These are phyloP conservation scores for Kryptolebias marmoratus DNA, from an alignment of 2,113 vertebrate genomes.

Conservation along the genomic window DNA sequence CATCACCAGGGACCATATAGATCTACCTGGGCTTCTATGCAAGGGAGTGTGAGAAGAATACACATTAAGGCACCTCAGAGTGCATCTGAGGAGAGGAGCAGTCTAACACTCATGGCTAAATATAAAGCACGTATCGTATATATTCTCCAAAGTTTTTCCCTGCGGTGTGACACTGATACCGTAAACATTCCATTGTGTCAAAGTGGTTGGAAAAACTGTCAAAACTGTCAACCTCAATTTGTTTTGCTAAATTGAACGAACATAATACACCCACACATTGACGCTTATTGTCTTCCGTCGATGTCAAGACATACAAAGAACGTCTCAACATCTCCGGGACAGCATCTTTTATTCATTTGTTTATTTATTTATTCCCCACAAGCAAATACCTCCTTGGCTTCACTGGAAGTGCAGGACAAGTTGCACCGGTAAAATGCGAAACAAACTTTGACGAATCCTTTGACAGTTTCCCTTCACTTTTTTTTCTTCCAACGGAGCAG, in stretches of 20 bases:
- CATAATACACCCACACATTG: slow-evolving; percentile 27
- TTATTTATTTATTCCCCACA: slow-evolving; percentile 10
- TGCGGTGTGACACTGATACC: slow-evolving; percentile 30
- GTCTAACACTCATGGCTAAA: slow-evolving; percentile 11
- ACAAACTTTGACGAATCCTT: slow-evolving; percentile 27
- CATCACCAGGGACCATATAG: slow-evolving; percentile 1
- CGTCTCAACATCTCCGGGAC: slow-evolving; percentile 15
- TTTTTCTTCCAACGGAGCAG: neutral
- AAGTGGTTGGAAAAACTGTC: slow-evolving; percentile 44
- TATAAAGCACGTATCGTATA: slow-evolving; percentile 1
- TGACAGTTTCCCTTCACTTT: slow-evolving; percentile 1
- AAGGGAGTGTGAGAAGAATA: slow-evolving; percentile 23
- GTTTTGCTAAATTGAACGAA: slow-evolving; percentile 49
- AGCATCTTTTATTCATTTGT: too few species aligned
- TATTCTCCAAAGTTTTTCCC: slow-evolving; percentile 6
- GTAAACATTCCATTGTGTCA: slow-evolving; percentile 41
- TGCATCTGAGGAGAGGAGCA: slow-evolving; percentile 28
- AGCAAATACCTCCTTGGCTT: slow-evolving; percentile 18
- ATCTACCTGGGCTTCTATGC: slow-evolving; percentile 11
- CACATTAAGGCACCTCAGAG: slow-evolving; percentile 17
- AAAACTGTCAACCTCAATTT: slow-evolving; percentile 53
- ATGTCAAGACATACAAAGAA: slow-evolving; percentile 40
- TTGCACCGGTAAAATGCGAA: slow-evolving; percentile 2
- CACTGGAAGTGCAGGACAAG: slow-evolving; percentile 22
- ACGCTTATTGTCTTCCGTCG: slow-evolving; percentile 11